phyloP scores from a whole-genome alignment of 2,113 vertebrate species.

The Pycnonotus jocosus region DNA sequence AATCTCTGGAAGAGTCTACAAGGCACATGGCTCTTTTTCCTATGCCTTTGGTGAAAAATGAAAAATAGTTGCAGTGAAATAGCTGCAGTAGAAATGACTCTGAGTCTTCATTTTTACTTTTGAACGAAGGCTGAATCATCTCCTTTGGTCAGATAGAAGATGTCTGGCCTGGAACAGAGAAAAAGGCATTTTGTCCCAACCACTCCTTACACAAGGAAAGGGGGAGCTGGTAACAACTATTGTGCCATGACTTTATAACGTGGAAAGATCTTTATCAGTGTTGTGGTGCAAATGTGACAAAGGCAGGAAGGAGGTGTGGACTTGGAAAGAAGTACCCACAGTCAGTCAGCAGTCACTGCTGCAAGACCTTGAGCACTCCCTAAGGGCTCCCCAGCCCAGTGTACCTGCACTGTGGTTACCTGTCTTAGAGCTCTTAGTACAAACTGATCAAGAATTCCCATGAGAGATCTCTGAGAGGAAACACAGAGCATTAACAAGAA shows the following conservation, averaged over 20 bases:
- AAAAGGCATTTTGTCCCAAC: not conserved
- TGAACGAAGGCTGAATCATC: not conserved
- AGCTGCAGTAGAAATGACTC: not conserved
- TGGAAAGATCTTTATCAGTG: not conserved
- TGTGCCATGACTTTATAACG: not conserved
- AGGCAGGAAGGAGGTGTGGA: not conserved
- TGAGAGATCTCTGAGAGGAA: not conserved
- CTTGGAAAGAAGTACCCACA: not conserved
- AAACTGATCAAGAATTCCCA: not conserved
- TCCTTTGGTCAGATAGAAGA: not conserved
- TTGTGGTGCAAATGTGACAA: not conserved
- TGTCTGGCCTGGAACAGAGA: not conserved
- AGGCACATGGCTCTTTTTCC: not conserved
- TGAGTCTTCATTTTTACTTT: not conserved
- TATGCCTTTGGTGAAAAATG: not conserved
- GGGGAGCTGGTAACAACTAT: not conserved
- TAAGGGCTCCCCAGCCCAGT: not conserved
- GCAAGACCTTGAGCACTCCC: not conserved
- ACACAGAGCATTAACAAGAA: not conserved
- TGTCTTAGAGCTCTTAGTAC: not conserved
- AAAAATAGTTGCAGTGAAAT: not conserved
- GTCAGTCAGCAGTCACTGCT: not conserved
- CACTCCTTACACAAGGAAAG: not conserved
- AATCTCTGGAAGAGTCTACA: not conserved
- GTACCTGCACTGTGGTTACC: not conserved